Conservation (phyloP, 1,140 invertebrate species). For the Bombus cullumanus region DNA sequence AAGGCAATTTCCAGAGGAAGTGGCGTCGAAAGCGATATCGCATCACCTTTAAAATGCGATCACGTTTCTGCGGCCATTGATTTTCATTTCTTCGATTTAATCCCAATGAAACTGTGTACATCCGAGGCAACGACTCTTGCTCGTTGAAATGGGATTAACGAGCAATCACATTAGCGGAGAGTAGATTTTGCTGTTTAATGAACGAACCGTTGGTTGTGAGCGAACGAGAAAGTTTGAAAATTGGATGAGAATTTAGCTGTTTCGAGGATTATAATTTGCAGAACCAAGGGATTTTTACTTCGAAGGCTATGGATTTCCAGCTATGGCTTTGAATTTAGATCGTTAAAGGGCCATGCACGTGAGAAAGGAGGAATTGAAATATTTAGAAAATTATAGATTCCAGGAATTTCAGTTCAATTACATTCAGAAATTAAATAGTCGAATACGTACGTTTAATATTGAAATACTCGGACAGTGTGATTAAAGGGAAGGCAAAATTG, state of each 20-base stretch:
- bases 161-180: background rate
- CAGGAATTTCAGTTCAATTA: too few relatives aligned
- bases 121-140: background rate
- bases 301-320: background rate
- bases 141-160: background rate
- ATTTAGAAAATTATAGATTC: background rate
- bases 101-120: background rate
- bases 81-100: conserved; percentile 1
- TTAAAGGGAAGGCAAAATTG: too few relatives aligned
- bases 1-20: background rate
- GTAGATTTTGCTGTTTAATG: background rate
- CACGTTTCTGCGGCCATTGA: background rate
- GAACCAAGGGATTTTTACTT: too few relatives aligned
- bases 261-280: background rate
- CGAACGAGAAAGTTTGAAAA: background rate
- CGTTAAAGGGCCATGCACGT: background rate
- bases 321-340: background rate
- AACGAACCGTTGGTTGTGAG: background rate
- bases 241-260: background rate
- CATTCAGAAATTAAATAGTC: too few relatives aligned
- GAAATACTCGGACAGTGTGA: too few relatives aligned
- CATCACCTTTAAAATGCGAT: background rate
- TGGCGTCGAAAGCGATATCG: background rate
- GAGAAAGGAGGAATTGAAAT: background rate
- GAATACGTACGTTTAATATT: too few relatives aligned